Conservation (phyloP, 2,113 vertebrate genomes). For the Oryzias javanicus region DNA sequence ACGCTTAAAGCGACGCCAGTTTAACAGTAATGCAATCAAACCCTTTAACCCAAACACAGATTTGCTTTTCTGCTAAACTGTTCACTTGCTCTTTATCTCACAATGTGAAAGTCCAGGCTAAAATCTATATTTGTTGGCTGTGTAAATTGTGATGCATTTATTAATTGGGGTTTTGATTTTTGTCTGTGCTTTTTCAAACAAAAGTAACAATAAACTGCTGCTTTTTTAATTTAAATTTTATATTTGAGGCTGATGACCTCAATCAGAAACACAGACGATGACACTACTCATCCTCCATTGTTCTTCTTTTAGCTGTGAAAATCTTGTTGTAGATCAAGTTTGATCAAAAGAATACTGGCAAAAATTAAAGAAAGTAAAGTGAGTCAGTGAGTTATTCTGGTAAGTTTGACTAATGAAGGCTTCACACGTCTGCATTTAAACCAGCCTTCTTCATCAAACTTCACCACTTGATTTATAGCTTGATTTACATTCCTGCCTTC, state of each 20-base stretch:
- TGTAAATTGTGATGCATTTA: too few relatives aligned
- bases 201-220: too few relatives aligned
- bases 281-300: constrained; percentile 21
- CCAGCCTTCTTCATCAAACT: too few relatives aligned
- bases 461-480: too few relatives aligned
- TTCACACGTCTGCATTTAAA: constrained; percentile 28
- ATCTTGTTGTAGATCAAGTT: constrained; percentile 15
- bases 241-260: too few relatives aligned
- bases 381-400: constrained; percentile 34
- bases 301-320: constrained; percentile 18
- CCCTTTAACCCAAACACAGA: not conserved
- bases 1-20: not conserved
- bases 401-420: constrained; percentile 17
- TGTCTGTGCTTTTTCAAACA: too few relatives aligned
- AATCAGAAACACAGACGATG: not conserved
- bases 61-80: not conserved
- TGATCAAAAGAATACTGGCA: constrained; percentile 24
- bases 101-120: too few relatives aligned
- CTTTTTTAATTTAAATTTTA: too few relatives aligned
- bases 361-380: constrained; percentile 19
- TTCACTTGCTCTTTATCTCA: too few relatives aligned
- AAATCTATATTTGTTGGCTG: too few relatives aligned
- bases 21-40: not conserved
- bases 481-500: too few relatives aligned
- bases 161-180: too few relatives aligned